A percentile compares a stretch with the other conserved stretches of the same genome.
Evolutionary conservation across 1,140 invertebrate species (phyloP).

Genomic region (Procambarus clarkii): DNA sequence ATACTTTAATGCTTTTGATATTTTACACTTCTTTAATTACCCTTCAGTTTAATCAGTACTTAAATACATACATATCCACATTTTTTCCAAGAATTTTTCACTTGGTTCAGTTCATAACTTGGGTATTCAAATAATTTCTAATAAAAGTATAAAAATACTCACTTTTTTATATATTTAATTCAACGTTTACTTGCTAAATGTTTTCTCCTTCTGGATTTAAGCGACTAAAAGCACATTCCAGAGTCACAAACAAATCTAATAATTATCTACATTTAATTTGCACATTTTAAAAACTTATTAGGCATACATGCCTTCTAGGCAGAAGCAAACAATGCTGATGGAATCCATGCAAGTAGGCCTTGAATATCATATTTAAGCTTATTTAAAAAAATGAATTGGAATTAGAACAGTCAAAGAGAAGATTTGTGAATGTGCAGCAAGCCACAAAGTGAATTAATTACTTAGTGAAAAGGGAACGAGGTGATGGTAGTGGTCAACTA

Average conservation of each 20-base stretch:
- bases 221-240: not conserved
- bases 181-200: not conserved
- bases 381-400: not conserved
- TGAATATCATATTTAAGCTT: not conserved
- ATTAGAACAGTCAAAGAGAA: not conserved
- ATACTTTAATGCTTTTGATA: too few relatives aligned
- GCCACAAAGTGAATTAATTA: constrained; percentile 65
- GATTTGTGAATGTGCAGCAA: constrained; percentile 49
- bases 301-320: not conserved
- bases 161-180: too few relatives aligned
- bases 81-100: too few relatives aligned
- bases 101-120: too few relatives aligned
- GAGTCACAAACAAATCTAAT: not conserved
- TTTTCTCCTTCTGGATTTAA: not conserved
- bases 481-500: constrained; percentile 66
- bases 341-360: not conserved
- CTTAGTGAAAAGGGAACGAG: constrained; percentile 68
- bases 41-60: too few relatives aligned
- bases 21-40: too few relatives aligned
- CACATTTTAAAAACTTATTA: not conserved
- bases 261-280: not conserved
- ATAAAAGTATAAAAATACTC: too few relatives aligned
- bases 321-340: not conserved
- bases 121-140: too few relatives aligned
- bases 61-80: too few relatives aligned